A percentile compares a stretch with the other conserved stretches of the same genome.
phyloP scores from a whole-genome alignment of 2,888 invertebrate genomes.

The Autographa gamma region DNA sequence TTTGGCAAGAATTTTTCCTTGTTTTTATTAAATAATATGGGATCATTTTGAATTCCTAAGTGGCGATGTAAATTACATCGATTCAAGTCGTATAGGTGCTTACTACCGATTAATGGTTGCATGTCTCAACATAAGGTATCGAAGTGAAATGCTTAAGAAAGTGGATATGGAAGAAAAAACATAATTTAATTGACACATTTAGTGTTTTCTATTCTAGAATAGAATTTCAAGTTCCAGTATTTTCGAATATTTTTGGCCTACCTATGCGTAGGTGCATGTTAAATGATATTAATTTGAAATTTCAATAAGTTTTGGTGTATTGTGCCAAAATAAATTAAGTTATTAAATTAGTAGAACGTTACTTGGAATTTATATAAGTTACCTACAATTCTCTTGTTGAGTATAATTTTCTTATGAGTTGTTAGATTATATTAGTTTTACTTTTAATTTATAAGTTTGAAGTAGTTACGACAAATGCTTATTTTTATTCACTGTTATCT shows the following conservation, averaged over 20 bases:
- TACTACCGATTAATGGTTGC: no score
- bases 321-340: slow-evolving; percentile 78
- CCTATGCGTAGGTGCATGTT: slow-evolving; percentile 6
- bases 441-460: slow-evolving; percentile 35
- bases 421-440: slow-evolving; percentile 42
- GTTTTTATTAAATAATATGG: neutral
- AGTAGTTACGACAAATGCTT: slow-evolving; percentile 47
- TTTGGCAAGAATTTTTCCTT: neutral
- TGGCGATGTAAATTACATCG: neutral
- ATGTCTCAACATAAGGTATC: neutral
- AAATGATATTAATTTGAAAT: slow-evolving; percentile 45
- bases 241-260: slow-evolving; percentile 1
- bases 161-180: neutral
- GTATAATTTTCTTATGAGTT: slow-evolving; percentile 43
- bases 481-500: slow-evolving; percentile 60
- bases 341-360: slow-evolving; percentile 62
- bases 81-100: neutral
- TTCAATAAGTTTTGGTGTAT: slow-evolving; percentile 68
- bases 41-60: neutral
- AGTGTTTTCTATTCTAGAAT: neutral
- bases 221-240: slow-evolving; percentile 2
- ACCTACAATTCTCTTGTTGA: slow-evolving; percentile 57
- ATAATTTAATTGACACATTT: neutral
- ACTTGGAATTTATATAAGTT: slow-evolving; percentile 61
- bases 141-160: neutral